Evolutionary conservation across 2,113 vertebrate genomes (phyloP).

Genomic region (Nanorana parkeri): DNA sequence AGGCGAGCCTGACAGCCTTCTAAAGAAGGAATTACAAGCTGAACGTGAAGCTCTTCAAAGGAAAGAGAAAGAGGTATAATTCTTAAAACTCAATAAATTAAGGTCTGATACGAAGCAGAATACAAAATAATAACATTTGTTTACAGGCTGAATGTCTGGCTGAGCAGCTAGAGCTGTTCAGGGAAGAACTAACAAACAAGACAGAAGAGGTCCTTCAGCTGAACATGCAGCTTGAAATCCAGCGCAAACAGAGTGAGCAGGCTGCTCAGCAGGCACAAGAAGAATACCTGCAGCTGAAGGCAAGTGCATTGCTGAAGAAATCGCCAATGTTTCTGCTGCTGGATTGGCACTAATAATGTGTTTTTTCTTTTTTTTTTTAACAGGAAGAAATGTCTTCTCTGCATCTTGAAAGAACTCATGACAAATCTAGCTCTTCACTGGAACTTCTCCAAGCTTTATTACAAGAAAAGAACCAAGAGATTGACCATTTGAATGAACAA

Average conservation of each 20-base stretch:
- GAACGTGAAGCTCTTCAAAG: slow-evolving; percentile 72
- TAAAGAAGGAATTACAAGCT: slow-evolving; percentile 74
- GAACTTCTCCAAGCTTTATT: slow-evolving; percentile 79
- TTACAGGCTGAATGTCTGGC: slow-evolving; percentile 76
- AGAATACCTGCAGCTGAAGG: slow-evolving; percentile 76
- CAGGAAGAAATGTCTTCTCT: slow-evolving; percentile 72
- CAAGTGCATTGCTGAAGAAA: slow-evolving; percentile 53
- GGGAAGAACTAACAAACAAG: slow-evolving; percentile 76
- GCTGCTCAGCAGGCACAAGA: slow-evolving; percentile 72
- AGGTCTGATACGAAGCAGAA: background rate
- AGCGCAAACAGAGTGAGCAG: slow-evolving; percentile 65
- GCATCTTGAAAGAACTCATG: background rate
- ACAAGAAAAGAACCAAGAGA: slow-evolving; percentile 86
- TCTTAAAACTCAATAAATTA: background rate
- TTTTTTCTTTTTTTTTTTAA: background rate
- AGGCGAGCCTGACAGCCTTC: slow-evolving; percentile 58
- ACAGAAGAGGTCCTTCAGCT: slow-evolving; percentile 79
- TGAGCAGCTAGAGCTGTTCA: slow-evolving; percentile 77
- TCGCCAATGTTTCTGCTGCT: background rate
- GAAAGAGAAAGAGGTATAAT: slow-evolving; percentile 79
- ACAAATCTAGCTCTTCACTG: slow-evolving; percentile 60
- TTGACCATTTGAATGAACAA: slow-evolving; percentile 79
- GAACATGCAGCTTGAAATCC: slow-evolving; percentile 76
- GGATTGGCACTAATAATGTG: background rate
- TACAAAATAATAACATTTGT: background rate